Base-by-base conservation (phyloP, 2,113 vertebrate genomes). In the Ginglymostoma cirratum region DNA sequence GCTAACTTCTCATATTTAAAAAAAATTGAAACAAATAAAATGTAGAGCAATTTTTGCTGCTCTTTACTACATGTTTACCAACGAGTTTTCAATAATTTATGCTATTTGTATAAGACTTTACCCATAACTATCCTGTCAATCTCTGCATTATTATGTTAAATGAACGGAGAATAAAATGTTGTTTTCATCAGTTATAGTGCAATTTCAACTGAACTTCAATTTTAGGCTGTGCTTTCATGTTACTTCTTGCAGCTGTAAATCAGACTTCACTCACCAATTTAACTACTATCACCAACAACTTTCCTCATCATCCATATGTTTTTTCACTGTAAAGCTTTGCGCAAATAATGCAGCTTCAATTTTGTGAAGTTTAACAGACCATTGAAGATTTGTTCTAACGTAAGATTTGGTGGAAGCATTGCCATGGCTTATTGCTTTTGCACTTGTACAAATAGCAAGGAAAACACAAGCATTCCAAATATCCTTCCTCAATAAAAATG, bases 171-270 rank as follows among this genome's bases (percentile, higher is more conserved):
- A 66, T n/a, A 66, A 93, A 93, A 66, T 5, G 34, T 15, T 90
- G 27, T 27, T n/a, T n/a, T 0, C 38, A 19, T 52, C 87, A 67
- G 61, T 66, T 93, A 38, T 1, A 93, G 65, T 93, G 34, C n/a
- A 93, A 66, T 93, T 83, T 67, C 34, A 93, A 93, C 66, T 66
- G 19, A 93, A 61, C 87, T 83, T 45, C 87, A 93, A 93, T 93
- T 93, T 38, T 66, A 93, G n/a, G 30, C 21, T 66, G 55, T 21
- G 34, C 61, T 92, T 92, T 66, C 55, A 66, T 66, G 89, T 66
- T 66, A 66, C 23, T n/a, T 93, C 17, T 38, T 17, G n/a, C n/a
- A 12, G 89, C 34, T 93, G 89, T 66, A 93, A 93, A 66, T 93
- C 34, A 67, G 34, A 6, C 89, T 66, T 3, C n/a, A 93, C 61